Conservation (phyloP, 2,888 invertebrate species). For the Andrena flavipes region DNA sequence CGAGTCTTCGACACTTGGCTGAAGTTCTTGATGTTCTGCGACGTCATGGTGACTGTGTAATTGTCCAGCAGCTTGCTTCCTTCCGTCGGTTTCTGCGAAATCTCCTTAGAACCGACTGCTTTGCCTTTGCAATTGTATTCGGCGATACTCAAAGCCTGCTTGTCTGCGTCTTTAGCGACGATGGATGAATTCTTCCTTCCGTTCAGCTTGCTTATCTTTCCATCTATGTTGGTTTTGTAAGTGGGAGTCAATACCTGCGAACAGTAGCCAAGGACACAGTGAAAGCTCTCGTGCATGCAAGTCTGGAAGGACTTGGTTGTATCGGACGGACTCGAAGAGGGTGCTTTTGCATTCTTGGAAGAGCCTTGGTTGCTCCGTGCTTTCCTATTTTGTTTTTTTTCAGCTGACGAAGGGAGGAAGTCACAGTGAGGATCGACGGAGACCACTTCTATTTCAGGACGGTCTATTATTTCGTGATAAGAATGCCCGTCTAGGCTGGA, state of each 20-base stretch:
- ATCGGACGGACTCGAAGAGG: neutral
- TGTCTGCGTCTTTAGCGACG: neutral
- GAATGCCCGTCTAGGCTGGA: slow-evolving; percentile 74
- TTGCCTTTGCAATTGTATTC: neutral
- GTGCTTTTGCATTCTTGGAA: neutral
- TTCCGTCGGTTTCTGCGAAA: slow-evolving; percentile 18
- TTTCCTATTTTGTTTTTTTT: slow-evolving; percentile 44
- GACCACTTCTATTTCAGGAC: slow-evolving; percentile 74
- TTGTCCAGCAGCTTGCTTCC: slow-evolving; percentile 17
- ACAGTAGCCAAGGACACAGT: slow-evolving; percentile 77
- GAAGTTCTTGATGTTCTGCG: slow-evolving; percentile 23
- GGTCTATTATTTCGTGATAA: slow-evolving; percentile 76
- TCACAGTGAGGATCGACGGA: slow-evolving; percentile 74
- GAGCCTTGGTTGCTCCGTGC: neutral
- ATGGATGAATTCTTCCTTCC: neutral
- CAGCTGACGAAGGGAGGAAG: slow-evolving; percentile 17
- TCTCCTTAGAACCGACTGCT: neutral
- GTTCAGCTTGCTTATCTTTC: slow-evolving; percentile 31
- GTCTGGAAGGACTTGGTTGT: slow-evolving; percentile 65
- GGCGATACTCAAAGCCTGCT: neutral
- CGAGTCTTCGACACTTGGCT: slow-evolving; percentile 20
- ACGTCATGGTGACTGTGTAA: slow-evolving; percentile 8
- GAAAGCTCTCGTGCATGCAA: slow-evolving; percentile 78
- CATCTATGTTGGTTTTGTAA: slow-evolving; percentile 65
- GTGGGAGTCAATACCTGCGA: slow-evolving; percentile 70